phyloP scores from a whole-genome alignment of 2,888 invertebrate genomes.

The Diarsia rubi region DNA sequence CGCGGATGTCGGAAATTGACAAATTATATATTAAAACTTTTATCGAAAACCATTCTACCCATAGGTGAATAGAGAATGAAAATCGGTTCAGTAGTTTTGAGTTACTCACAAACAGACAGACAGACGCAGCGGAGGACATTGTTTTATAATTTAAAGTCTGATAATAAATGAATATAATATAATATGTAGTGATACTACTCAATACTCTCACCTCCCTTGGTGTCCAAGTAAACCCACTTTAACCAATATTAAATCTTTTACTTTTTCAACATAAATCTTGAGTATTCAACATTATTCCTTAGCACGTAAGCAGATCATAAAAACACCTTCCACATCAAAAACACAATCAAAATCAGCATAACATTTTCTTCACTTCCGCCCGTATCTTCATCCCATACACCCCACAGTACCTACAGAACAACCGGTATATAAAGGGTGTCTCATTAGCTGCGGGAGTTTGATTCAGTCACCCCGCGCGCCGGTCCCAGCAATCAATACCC shows the following conservation, averaged over 20 bases:
- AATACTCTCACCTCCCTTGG: too few species aligned
- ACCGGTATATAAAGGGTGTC: conserved; percentile 46
- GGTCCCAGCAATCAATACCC: conserved; percentile 62
- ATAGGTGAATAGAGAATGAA: too few species aligned
- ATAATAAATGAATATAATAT: too few species aligned
- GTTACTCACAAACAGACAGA: too few species aligned
- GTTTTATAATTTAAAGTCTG: too few species aligned
- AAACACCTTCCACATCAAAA: background rate
- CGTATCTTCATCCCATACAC: conserved; percentile 17
- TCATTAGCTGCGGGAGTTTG: conserved; percentile 66
- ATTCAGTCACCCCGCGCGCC: conserved; percentile 64
- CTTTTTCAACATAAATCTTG: background rate
- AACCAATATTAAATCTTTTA: background rate
- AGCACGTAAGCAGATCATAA: background rate
- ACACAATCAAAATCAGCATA: background rate
- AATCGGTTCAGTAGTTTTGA: too few species aligned
- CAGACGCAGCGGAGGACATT: too few species aligned
- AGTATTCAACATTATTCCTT: background rate
- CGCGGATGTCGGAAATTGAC: too few species aligned
- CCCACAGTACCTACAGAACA: conserved; percentile 22
- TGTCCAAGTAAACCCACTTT: background rate
- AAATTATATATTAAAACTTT: too few species aligned
- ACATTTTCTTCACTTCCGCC: conserved; percentile 4
- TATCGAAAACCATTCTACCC: too few species aligned
- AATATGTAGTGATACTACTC: too few species aligned